A percentile compares a stretch with the other conserved stretches of the same genome.
Evolutionary conservation across 2,797 vertebrate genomes (phyloP).

Genomic region (Chelonia mydas): DNA sequence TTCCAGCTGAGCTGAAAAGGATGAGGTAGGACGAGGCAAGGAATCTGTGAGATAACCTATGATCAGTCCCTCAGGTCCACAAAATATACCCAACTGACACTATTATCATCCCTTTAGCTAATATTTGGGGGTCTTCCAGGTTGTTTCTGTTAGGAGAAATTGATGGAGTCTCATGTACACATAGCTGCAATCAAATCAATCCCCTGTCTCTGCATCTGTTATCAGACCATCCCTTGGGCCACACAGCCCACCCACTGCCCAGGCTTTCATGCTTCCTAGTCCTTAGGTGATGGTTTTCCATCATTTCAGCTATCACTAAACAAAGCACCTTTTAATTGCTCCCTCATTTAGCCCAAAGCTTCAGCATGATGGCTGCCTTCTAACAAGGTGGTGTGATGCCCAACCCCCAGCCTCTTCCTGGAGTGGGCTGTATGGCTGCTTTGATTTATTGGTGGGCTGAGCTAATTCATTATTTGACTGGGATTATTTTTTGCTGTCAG

Average conservation of each 20-base stretch:
- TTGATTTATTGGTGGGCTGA: background rate
- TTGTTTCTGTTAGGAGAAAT: background rate
- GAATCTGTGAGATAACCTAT: background rate
- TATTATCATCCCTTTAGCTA: background rate
- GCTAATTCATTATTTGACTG: background rate
- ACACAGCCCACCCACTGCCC: background rate
- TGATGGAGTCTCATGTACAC: background rate
- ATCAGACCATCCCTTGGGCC: background rate
- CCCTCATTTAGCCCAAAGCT: background rate
- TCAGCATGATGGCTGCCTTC: too few species aligned
- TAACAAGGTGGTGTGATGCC: background rate
- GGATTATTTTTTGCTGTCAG: background rate
- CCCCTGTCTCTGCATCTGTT: background rate
- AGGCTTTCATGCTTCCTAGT: background rate
- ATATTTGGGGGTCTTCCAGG: background rate
- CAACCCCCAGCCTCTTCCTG: background rate
- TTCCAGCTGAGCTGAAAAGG: background rate
- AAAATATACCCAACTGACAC: background rate
- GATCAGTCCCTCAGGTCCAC: background rate
- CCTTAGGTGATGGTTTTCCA: background rate
- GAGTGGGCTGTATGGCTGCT: background rate
- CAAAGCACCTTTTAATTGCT: background rate
- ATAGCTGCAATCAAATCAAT: background rate
- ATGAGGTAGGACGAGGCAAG: accelerated
- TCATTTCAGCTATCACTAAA: background rate